A percentile compares a stretch with the other conserved stretches of the same genome.
Conservation (phyloP, 2,797 vertebrate species). For the Salarias fasciatus region DNA sequence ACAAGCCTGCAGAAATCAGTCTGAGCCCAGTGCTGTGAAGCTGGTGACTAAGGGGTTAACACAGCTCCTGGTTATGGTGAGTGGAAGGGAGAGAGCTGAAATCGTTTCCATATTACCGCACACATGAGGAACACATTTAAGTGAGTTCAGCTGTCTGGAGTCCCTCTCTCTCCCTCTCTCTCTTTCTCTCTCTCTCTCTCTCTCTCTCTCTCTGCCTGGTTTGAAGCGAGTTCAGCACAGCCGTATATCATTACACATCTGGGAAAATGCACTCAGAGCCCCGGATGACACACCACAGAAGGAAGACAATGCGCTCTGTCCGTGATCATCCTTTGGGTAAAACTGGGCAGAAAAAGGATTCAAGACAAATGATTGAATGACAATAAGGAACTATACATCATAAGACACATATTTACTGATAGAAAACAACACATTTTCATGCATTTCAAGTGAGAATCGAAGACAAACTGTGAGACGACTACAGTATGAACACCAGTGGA, state of each 20-base stretch:
- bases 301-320: conserved; percentile 41
- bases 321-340: conserved; percentile 13
- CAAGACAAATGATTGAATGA: too few species aligned
- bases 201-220: conserved; percentile 47
- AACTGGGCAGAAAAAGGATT: neutral
- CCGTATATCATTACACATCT: conserved; percentile 84
- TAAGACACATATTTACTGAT: too few species aligned
- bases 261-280: conserved; percentile 70
- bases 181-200: conserved; percentile 32
- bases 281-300: conserved; percentile 54
- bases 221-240: conserved; percentile 65
- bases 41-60: conserved; percentile 75
- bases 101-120: conserved; percentile 85
- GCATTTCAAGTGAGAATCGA: conserved; percentile 5
- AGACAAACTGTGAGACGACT: conserved; percentile 20
- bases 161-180: conserved; percentile 61
- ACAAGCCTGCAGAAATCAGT: neutral
- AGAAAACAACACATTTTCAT: neutral
- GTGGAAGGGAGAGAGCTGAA: conserved; percentile 62
- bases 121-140: conserved; percentile 84
- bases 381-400: too few species aligned
- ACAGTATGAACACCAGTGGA: conserved; percentile 34
- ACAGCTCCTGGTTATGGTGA: conserved; percentile 53
- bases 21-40: neutral
- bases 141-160: conserved; percentile 84